Conservation (phyloP, 2,888 invertebrate genomes). For the Eurytoma adleriae region DNA sequence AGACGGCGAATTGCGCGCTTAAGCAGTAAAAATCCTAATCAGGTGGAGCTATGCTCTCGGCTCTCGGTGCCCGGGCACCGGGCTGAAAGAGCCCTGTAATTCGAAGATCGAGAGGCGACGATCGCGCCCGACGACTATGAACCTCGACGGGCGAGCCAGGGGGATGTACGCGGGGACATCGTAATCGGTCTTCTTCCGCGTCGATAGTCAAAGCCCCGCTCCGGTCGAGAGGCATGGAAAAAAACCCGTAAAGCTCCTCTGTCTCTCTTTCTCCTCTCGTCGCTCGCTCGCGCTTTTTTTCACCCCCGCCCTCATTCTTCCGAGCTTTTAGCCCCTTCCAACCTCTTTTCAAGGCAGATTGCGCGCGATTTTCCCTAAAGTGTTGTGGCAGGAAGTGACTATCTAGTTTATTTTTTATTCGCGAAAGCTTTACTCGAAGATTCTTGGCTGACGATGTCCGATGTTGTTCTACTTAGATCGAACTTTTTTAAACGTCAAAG, state of each 20-base stretch:
- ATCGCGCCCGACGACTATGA: neutral
- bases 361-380: neutral
- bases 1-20: neutral
- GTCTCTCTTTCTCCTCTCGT: neutral
- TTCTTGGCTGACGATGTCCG: too few species aligned
- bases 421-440: too few species aligned
- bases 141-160: too few species aligned
- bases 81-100: constrained; percentile 12
- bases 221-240: neutral
- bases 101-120: constrained; percentile 28
- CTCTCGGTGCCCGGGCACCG: too few species aligned
- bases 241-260: constrained; percentile 18
- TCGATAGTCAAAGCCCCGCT: constrained; percentile 22
- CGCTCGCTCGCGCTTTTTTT: neutral
- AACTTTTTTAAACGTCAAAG: neutral
- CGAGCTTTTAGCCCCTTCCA: neutral
- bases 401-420: neutral
- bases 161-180: neutral
- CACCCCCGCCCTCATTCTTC: too few species aligned
- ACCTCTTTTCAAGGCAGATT: neutral
- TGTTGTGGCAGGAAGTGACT: neutral
- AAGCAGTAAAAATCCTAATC: constrained; percentile 25
- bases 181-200: constrained; percentile 29
- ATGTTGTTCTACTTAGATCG: too few species aligned
- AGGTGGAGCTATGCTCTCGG: neutral